Evolutionary conservation across 2,113 vertebrate genomes (phyloP), one percentile per base, ranked within the genome.

Genomic region (Anolis sagrei): DNA sequence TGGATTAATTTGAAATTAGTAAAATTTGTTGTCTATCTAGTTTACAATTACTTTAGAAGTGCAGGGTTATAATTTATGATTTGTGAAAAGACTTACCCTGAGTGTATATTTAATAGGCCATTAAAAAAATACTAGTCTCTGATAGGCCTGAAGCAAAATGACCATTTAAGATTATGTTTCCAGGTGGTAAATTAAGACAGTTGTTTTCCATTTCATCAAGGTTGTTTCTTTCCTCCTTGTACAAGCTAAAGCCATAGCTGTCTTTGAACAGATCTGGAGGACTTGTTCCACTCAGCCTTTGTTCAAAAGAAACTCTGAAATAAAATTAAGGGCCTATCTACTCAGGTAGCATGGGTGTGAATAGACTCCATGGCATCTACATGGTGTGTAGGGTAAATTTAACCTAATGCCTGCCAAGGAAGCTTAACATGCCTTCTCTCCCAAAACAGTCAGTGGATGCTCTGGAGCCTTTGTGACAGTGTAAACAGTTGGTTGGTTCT

Each of bases 11-110:
- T 83, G n/a, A 0, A 0, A 66, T 79, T 29, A 27, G 19, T 64
- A 36, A 89, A 87, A 86, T 74, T 76, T 34, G 27, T 51, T 64
- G 69, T 81, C 9, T 66, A 36, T 16, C 69, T 78, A 39, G 23
- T 25, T 75, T 75, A 34, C 80, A 51, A 80, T 75, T 75, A 80
- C 69, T 66, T 86, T 74, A 49, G 27, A 7, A 58, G 8, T 75
- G 29, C 70, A 75, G 49, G 64, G 58, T 51, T 80, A 36, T 48
- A 36, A 61, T 73, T 62, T 86, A 49, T 69, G 79, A 72, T 73
- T 79, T 80, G 69, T 27, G 34, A 80, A 86, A 79, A 25, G 11
- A 18, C 54, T 58, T 58, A 58, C 21, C 54, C 4, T 49, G 72
- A 86, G 21, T 49, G 32, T 27, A 49, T 49, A 79, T 54, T 16